These are phyloP conservation scores for Percopsis transmontana DNA, from an alignment of 2,113 vertebrate species.

Conservation along the genomic window DNA sequence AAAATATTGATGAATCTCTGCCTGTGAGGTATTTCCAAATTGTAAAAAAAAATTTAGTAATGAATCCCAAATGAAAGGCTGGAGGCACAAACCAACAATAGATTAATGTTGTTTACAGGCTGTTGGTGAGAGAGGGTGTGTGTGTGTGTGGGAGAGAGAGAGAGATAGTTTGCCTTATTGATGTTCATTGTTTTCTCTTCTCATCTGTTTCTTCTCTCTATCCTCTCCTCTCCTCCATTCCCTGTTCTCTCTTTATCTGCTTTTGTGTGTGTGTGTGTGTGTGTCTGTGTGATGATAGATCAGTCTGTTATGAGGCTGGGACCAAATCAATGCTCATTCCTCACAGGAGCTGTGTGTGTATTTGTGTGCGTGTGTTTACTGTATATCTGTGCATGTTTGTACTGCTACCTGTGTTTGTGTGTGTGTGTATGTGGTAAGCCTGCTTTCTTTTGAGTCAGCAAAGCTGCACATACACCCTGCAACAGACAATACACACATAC, in stretches of 20 bases:
- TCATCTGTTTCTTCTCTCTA: conserved; percentile 2
- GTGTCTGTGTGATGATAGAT: conserved; percentile 60
- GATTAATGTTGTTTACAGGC: not conserved
- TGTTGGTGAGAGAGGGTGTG: not conserved
- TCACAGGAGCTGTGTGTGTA: conserved; percentile 23
- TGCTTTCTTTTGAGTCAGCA: too few relatives aligned
- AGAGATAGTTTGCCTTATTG: conserved; percentile 43
- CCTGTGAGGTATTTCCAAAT: conserved; percentile 7
- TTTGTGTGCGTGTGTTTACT: not conserved
- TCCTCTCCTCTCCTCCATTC: conserved; percentile 11
- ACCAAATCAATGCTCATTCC: conserved; percentile 69
- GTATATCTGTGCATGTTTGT: not conserved
- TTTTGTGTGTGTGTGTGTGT: conserved; percentile 15
- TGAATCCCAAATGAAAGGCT: too few relatives aligned
- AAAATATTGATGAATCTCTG: not conserved
- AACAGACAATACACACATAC: too few relatives aligned
- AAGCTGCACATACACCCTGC: too few relatives aligned
- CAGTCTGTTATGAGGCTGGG: conserved; percentile 55
- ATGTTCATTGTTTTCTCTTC: conserved; percentile 49
- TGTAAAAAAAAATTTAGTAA: not conserved
- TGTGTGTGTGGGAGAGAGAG: not conserved
- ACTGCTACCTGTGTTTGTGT: not conserved
- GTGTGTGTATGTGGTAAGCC: conserved; percentile 37
- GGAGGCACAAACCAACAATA: too few relatives aligned
- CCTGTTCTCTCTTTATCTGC: not conserved